These are phyloP conservation scores for Delia radicum DNA, from an alignment of 1,140 invertebrate genomes.

Conservation along the genomic window DNA sequence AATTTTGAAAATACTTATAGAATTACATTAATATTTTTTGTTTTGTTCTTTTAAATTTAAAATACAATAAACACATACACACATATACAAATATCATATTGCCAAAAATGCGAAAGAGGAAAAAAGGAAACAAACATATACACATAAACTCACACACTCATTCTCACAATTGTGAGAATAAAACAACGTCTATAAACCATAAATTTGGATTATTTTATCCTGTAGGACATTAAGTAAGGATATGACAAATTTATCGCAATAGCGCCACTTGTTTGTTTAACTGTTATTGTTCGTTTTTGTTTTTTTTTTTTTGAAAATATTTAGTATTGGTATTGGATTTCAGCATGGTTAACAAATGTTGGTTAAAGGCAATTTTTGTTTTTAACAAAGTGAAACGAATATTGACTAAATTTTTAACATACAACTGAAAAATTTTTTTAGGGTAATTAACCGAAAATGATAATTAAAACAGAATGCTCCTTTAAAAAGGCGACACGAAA, in stretches of 20 bases:
- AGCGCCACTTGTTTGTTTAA: conserved; percentile 18
- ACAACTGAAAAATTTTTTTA: too few species aligned
- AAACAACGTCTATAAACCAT: conserved; percentile 24
- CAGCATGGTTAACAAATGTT: background rate
- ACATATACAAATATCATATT: too few species aligned
- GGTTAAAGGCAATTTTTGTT: background rate
- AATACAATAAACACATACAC: too few species aligned
- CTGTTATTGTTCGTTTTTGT: background rate
- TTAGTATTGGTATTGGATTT: background rate
- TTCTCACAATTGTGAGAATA: background rate
- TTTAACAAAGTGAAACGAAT: too few species aligned
- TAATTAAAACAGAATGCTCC: background rate
- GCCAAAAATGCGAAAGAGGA: too few species aligned
- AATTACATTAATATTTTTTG: too few species aligned
- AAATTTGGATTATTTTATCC: conserved; percentile 30
- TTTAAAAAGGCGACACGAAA: too few species aligned
- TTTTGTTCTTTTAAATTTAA: too few species aligned
- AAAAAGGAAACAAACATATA: background rate
- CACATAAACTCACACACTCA: background rate
- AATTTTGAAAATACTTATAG: too few species aligned
- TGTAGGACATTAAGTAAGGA: conserved; percentile 28
- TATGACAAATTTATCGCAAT: conserved; percentile 29
- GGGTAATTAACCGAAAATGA: background rate
- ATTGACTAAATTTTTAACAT: too few species aligned
- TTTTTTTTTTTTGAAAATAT: background rate